These are phyloP conservation scores for Cantharis flavilabris DNA, from an alignment of 2,888 invertebrate genomes.

Conservation along the genomic window DNA sequence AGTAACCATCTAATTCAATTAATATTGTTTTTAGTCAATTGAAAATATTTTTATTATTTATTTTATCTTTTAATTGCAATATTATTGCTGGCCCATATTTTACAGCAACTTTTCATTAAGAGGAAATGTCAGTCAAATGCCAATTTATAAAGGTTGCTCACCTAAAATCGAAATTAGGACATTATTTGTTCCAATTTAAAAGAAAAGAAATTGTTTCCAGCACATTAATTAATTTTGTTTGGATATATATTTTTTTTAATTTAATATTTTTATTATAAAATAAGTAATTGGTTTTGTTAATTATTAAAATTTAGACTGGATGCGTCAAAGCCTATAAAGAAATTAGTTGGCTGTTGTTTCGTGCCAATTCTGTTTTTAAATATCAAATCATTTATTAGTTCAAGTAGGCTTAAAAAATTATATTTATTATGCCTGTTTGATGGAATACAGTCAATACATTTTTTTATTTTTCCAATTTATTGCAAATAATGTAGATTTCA, in stretches of 20 bases:
- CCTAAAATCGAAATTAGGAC: conserved; percentile 10
- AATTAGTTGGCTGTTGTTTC: neutral
- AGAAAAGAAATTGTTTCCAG: neutral
- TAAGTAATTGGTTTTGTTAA: neutral
- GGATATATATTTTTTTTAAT: neutral
- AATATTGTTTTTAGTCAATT: neutral
- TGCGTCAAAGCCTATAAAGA: neutral
- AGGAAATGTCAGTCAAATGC: conserved; percentile 19
- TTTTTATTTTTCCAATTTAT: too few species aligned
- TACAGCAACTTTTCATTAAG: conserved; percentile 2
- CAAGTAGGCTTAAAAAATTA: neutral
- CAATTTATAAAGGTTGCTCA: conserved; percentile 14
- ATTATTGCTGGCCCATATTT: neutral
- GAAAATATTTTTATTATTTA: neutral
- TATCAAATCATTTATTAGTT: neutral
- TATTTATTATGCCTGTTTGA: neutral
- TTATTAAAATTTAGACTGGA: neutral
- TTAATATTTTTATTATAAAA: neutral
- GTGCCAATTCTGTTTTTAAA: neutral
- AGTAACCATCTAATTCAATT: neutral
- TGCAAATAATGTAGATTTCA: too few species aligned
- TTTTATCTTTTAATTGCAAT: neutral
- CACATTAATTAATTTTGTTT: neutral
- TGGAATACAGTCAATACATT: neutral
- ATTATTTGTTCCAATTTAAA: conserved; percentile 8